phyloP scores from a whole-genome alignment of 2,888 invertebrate genomes.

The Archaeoteleia sp. region DNA sequence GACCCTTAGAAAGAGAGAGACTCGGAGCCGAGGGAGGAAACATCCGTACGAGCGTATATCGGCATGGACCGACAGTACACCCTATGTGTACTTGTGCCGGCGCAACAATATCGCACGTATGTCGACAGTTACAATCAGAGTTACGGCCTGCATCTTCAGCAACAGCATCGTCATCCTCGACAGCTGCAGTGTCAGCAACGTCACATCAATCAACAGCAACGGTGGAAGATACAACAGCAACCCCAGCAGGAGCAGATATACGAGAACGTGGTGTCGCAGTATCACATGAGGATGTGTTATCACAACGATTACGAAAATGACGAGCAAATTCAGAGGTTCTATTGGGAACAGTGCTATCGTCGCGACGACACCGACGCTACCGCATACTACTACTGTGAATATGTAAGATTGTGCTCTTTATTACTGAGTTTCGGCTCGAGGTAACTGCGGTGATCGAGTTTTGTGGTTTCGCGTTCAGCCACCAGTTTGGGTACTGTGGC shows the following conservation, averaged over 20 bases:
- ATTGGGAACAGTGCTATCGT: conserved; percentile 73
- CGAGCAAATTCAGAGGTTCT: conserved; percentile 73
- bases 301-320: conserved; percentile 74
- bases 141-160: conserved; percentile 56
- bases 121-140: conserved; percentile 68
- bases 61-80: conserved; percentile 75
- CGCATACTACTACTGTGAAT: conserved; percentile 74
- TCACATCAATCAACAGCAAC: conserved; percentile 37
- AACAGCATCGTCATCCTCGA: conserved; percentile 47
- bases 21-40: conserved; percentile 46
- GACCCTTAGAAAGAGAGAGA: conserved; percentile 32
- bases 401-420: conserved; percentile 64
- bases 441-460: no score
- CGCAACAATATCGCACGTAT: conserved; percentile 72
- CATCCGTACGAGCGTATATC: conserved; percentile 51
- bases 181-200: conserved; percentile 51
- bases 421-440: neutral
- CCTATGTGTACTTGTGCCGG: conserved; percentile 73
- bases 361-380: conserved; percentile 71
- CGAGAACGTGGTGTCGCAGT: conserved; percentile 72
- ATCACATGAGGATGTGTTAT: conserved; percentile 73
- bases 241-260: conserved; percentile 67
- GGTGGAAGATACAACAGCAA: conserved; percentile 44
- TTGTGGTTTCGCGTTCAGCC: no score
- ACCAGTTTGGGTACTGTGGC: no score